A percentile compares a stretch with the other conserved stretches of the same genome.
Conservation (phyloP, 2,113 vertebrate genomes). For the Lonchura striata region DNA sequence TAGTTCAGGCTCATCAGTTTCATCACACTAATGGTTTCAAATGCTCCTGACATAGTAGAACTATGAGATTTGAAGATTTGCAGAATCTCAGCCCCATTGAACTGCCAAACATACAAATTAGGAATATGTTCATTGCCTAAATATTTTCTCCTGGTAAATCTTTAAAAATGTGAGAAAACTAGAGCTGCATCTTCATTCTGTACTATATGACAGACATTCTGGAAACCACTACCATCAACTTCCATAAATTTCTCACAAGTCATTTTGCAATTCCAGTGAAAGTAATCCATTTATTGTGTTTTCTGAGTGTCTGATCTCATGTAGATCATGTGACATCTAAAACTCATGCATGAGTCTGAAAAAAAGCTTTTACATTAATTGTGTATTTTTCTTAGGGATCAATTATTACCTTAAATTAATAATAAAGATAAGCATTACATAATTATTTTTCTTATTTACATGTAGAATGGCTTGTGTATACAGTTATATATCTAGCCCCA, state of each 20-base stretch:
- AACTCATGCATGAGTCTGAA: not conserved
- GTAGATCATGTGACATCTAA: not conserved
- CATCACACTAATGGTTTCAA: not conserved
- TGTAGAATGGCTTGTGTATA: not conserved
- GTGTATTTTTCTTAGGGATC: not conserved
- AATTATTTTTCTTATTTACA: not conserved
- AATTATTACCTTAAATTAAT: not conserved
- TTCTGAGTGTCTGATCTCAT: not conserved
- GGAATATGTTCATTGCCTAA: not conserved
- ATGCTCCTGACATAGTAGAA: not conserved
- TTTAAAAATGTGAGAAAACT: not conserved
- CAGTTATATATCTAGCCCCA: not conserved
- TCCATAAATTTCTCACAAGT: not conserved
- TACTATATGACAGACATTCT: not conserved
- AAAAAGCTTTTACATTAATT: not conserved
- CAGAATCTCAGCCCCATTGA: not conserved
- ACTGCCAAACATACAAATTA: not conserved
- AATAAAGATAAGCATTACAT: not conserved
- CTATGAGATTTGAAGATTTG: not conserved
- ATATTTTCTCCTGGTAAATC: not conserved
- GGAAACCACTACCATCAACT: not conserved
- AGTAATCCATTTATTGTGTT: not conserved
- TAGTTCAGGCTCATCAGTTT: not conserved
- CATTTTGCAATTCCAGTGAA: not conserved
- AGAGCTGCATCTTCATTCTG: not conserved